Conservation (phyloP, 2,797 vertebrate species). For the Myotis planiceps region DNA sequence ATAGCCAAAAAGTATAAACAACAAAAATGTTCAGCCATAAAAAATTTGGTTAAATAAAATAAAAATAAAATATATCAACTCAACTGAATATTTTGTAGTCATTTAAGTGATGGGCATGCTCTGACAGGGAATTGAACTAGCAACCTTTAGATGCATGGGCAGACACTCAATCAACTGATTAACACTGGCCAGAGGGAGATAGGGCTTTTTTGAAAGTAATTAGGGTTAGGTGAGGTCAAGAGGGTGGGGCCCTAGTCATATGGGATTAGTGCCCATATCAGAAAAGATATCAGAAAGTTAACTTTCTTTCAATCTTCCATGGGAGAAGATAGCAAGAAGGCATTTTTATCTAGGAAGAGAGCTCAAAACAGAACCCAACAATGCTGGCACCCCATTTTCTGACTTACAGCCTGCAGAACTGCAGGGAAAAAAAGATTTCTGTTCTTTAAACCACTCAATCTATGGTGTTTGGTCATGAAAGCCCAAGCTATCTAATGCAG, state of each 20-base stretch:
- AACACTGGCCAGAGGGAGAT: background rate
- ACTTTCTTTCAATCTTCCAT: background rate
- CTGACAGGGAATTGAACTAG: background rate
- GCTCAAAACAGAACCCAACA: background rate
- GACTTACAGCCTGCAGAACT: background rate
- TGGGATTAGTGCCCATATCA: background rate
- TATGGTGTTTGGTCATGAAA: background rate
- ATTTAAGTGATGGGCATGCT: background rate
- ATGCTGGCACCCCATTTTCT: background rate
- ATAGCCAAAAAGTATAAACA: conserved; percentile 48
- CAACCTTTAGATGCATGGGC: background rate
- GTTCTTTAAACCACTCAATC: background rate
- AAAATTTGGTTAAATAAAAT: conserved; percentile 38
- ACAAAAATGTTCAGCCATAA: conserved; percentile 23
- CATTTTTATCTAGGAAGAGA: background rate
- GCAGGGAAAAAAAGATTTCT: background rate
- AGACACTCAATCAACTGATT: background rate
- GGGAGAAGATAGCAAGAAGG: background rate
- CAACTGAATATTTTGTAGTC: background rate
- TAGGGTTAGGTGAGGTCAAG: background rate
- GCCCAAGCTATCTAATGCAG: background rate
- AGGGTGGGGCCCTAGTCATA: background rate
- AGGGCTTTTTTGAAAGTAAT: background rate
- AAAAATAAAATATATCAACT: background rate
- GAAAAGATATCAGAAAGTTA: background rate